phyloP scores from a whole-genome alignment of 1,140 invertebrate species.

The Heliconius nattereri region DNA sequence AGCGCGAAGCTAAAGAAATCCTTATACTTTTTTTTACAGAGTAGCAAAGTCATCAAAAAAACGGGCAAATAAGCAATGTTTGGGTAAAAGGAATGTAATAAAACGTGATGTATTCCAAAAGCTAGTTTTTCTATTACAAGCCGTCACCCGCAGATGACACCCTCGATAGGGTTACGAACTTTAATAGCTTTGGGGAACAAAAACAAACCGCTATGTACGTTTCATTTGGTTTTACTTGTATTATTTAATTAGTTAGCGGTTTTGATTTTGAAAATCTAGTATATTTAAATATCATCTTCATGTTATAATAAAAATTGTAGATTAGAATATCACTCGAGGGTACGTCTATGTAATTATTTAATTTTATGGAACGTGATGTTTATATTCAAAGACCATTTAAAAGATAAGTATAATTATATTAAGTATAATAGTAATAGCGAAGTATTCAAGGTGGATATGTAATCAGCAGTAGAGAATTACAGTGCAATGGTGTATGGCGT shows the following conservation, averaged over 20 bases:
- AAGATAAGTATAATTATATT: too few relatives aligned
- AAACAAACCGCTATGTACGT: background rate
- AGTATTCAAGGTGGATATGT: background rate
- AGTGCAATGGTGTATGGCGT: background rate
- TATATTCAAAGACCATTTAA: background rate
- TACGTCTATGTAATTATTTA: too few relatives aligned
- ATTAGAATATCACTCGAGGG: too few relatives aligned
- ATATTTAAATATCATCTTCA: too few relatives aligned
- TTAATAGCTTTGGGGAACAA: slow-evolving; percentile 24
- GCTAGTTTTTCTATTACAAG: slow-evolving; percentile 26
- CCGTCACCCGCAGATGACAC: slow-evolving; percentile 29
- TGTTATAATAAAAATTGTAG: too few relatives aligned
- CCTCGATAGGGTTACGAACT: background rate
- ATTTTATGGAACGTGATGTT: too few relatives aligned
- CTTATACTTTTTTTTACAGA: background rate
- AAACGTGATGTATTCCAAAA: slow-evolving; percentile 7
- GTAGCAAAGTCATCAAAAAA: background rate
- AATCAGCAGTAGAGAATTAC: background rate
- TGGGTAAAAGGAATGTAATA: slow-evolving; percentile 8
- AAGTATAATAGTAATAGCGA: too few relatives aligned
- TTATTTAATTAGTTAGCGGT: background rate
- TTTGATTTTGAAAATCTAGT: too few relatives aligned
- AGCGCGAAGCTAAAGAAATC: too few relatives aligned
- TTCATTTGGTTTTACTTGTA: background rate
- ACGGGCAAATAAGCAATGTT: background rate